phyloP scores from a whole-genome alignment of 2,113 vertebrate genomes.

The Oreochromis niloticus region DNA sequence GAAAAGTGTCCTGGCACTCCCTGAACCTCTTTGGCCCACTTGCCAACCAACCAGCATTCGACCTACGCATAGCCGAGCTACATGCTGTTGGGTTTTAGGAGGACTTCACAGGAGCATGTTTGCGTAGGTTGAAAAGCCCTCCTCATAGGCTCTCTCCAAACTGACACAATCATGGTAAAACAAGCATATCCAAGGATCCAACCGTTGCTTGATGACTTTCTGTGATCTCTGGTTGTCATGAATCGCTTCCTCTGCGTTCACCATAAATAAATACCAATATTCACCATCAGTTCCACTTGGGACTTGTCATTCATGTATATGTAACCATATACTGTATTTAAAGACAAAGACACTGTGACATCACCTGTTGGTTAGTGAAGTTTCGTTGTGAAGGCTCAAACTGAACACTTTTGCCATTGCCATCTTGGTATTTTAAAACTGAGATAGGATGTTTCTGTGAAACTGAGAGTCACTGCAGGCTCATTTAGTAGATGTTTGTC shows the following conservation, averaged over 20 bases:
- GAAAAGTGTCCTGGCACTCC: not conserved
- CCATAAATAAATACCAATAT: not conserved
- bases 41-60: not conserved
- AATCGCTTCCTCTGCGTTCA: not conserved
- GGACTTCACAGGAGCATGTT: not conserved
- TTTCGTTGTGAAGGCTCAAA: not conserved
- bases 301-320: not conserved
- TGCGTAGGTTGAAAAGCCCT: not conserved
- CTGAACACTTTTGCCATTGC: not conserved
- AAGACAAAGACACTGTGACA: not conserved
- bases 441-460: not conserved
- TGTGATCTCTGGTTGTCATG: not conserved
- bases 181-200: not conserved
- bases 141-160: not conserved
- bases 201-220: not conserved
- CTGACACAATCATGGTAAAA: not conserved
- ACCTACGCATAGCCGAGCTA: not conserved
- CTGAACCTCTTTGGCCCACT: not conserved
- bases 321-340: no score
- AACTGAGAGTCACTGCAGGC: not conserved
- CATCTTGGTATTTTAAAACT: not conserved
- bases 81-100: not conserved
- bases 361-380: not conserved
- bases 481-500: not conserved
- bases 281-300: not conserved